Evolutionary conservation across 2,113 vertebrate species (phyloP), one percentile per base, ranked within the genome.

Genomic region (Lasiurus borealis): DNA sequence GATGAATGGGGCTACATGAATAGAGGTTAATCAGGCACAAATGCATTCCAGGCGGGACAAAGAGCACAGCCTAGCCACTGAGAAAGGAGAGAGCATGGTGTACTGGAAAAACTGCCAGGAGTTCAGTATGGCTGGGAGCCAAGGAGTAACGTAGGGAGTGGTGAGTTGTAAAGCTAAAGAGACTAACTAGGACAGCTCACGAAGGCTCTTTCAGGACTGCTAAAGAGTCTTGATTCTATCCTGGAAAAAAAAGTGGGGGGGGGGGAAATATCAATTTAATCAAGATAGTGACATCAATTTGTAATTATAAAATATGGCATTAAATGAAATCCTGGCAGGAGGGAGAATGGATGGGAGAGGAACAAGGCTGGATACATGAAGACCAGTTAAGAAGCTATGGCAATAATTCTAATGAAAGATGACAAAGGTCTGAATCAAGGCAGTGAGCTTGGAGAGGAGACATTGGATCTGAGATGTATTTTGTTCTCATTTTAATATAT

Each of bases 301-400:
- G 14, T n/a, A 89, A 91, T 89, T 76, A 95, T 46, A 85, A 80
- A 80, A 90, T 48, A 91, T 1, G 5, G 54, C 87, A 52, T 73
- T 10, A 76, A 88, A 90, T 46, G 85, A 92, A 90, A 69, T 94
- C 54, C 52, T 92, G 77, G 66, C 46, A 95, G 44, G 44, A 77
- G 9, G 25, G 46, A 87, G 23, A 90, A 90, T 44, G 25, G 62
- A 57, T 34, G 75, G 44, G 36, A 88, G 16, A 11, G 19, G n/a
- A 50, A 23, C 4, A 68, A 81, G 64, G 48, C 4, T 31, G 9
- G 46, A 81, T 27, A 81, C 19, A 84, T 76, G 48, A 59, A 50
- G 76, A 83, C 25, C 6, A 48, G 64, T 88, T 64, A 80, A 91
- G 81, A 62, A 90, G 81, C 19, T 34, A 57, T 1, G 72, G 40